These are phyloP conservation scores for Champsocephalus esox DNA, from an alignment of 2,797 vertebrate species.

Conservation along the genomic window DNA sequence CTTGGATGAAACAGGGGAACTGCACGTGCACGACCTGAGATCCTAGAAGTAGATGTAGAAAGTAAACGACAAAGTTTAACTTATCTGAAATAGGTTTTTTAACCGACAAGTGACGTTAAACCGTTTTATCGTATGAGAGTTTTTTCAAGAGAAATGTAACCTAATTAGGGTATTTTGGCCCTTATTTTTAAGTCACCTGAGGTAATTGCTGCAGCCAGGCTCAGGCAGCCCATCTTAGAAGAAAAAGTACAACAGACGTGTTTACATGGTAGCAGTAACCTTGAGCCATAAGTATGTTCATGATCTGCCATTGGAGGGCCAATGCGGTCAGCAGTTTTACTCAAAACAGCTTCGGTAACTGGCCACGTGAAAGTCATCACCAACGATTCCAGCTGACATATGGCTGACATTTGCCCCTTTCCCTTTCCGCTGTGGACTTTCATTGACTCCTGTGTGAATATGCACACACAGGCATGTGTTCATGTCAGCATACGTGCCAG, in stretches of 20 bases:
- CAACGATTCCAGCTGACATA: slow-evolving; percentile 56
- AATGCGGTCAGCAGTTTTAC: slow-evolving; percentile 38
- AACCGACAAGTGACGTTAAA: neutral
- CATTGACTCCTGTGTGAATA: slow-evolving; percentile 66
- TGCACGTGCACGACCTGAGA: slow-evolving; percentile 85
- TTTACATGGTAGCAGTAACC: slow-evolving; percentile 13
- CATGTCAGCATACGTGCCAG: slow-evolving; percentile 41
- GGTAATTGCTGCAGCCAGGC: slow-evolving; percentile 2
- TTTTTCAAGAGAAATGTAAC: neutral
- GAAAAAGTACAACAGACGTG: slow-evolving; percentile 1
- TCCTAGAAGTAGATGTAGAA: slow-evolving; percentile 70
- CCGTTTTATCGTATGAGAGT: neutral
- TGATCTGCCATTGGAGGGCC: slow-evolving; percentile 24
- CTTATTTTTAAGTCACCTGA: neutral
- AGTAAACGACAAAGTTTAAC: neutral
- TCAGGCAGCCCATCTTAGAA: neutral
- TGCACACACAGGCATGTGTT: slow-evolving; percentile 55
- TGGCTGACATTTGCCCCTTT: slow-evolving; percentile 67
- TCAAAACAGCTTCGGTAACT: slow-evolving; percentile 56
- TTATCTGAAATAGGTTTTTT: neutral
- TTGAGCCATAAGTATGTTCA: slow-evolving; percentile 33
- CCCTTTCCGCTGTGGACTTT: slow-evolving; percentile 44
- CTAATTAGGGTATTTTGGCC: neutral
- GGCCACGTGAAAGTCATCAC: slow-evolving; percentile 62
- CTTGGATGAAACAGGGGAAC: slow-evolving; percentile 81